Evolutionary conservation across 2,797 vertebrate species (phyloP).

Genomic region (Microctenopoma lineatum): DNA sequence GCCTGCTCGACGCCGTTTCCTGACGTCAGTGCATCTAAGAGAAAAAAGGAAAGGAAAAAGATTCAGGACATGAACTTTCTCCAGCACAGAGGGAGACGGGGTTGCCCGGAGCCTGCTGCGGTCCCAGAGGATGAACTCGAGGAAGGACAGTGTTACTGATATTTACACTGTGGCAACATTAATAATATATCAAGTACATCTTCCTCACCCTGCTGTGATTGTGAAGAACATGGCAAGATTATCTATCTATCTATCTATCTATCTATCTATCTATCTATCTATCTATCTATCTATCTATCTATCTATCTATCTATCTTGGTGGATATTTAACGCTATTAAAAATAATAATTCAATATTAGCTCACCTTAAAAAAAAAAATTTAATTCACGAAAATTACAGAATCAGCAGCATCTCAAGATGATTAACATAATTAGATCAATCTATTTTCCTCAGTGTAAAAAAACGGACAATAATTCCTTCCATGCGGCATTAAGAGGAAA

Average conservation of each 20-base stretch:
- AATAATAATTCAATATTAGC: not conserved
- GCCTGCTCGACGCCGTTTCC: constrained; percentile 76
- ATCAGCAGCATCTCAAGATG: not conserved
- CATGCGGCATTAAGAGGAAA: constrained; percentile 35
- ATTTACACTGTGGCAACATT: constrained; percentile 61
- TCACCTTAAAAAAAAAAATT: not conserved
- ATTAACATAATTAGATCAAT: constrained; percentile 1
- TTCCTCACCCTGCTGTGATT: constrained; percentile 49
- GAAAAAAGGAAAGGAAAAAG: constrained; percentile 28
- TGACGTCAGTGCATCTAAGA: constrained; percentile 74
- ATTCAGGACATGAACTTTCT: constrained; percentile 69
- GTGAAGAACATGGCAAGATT: constrained; percentile 18
- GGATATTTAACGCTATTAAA: not conserved
- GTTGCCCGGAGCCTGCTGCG: constrained; percentile 36
- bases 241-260: constrained; percentile 31
- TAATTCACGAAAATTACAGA: not conserved
- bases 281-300: constrained; percentile 49
- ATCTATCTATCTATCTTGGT: constrained; percentile 28
- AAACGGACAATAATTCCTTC: constrained; percentile 1
- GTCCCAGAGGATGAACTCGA: constrained; percentile 61
- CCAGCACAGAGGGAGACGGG: constrained; percentile 25
- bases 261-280: constrained; percentile 47
- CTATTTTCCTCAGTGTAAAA: not conserved
- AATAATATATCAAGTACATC: constrained; percentile 61
- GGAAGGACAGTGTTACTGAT: constrained; percentile 61